Conservation (phyloP, 2,888 invertebrate species). For the Argyresthia goedartella region DNA sequence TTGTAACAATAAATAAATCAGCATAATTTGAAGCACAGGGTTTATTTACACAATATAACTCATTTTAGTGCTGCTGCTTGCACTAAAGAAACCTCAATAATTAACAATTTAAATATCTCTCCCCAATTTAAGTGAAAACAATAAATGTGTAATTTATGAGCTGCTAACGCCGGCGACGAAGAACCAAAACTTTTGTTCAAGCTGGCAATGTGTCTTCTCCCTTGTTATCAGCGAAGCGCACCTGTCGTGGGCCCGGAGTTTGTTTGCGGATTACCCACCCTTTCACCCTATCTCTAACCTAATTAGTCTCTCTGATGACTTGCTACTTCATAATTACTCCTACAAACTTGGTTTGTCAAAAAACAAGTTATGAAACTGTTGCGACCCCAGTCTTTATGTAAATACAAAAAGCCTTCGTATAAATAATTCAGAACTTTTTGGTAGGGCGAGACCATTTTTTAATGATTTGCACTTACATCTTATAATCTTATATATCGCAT, state of each 20-base stretch:
- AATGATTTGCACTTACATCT: too few relatives aligned
- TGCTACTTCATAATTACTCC: conserved; percentile 52
- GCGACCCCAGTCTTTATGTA: too few relatives aligned
- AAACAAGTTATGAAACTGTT: background rate
- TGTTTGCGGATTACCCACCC: conserved; percentile 29
- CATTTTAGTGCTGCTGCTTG: too few relatives aligned
- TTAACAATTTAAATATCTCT: too few relatives aligned
- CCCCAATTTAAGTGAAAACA: background rate
- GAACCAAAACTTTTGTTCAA: conserved; percentile 1
- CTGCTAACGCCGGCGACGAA: background rate
- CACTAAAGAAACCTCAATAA: too few relatives aligned
- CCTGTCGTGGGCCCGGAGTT: conserved; percentile 44
- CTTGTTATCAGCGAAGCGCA: conserved; percentile 36
- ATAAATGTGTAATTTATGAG: conserved; percentile 1
- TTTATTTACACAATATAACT: too few relatives aligned
- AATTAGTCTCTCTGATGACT: conserved; percentile 47
- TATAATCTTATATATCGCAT: too few relatives aligned
- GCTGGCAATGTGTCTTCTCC: conserved; percentile 5
- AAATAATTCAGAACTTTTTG: too few relatives aligned
- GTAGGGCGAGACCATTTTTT: too few relatives aligned
- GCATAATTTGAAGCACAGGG: too few relatives aligned
- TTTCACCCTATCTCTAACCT: conserved; percentile 19
- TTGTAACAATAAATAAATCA: too few relatives aligned
- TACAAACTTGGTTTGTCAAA: conserved; percentile 24
- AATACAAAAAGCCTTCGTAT: too few relatives aligned